Base-by-base conservation (phyloP, 2,797 vertebrate species). In the Momotus momota region DNA sequence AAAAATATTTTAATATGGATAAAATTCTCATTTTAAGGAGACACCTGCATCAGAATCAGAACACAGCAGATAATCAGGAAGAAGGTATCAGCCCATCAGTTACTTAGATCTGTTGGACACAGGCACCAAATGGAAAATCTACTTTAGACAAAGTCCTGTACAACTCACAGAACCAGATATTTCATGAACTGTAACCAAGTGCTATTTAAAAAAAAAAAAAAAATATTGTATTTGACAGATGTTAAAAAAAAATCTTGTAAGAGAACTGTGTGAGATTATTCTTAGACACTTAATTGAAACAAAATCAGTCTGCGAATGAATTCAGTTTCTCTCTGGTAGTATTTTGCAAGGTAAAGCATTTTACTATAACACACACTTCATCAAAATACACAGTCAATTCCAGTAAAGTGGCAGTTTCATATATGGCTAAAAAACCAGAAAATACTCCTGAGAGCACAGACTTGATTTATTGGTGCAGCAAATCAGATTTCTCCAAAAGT, bases 41-140 rank as follows among this genome's bases (percentile, higher is more conserved):
- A 31, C 11, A 67, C 10, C 7, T 26, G 20, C 19, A 41, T 18
- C 27, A 49, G 79, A 81, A 74, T 11, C 9, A 58, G 45, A 95
- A 69, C 40, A 78, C 1, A 8, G 79, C 27, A 96, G 88, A 69
- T 78, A 94, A 94, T 2, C n/a, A 96, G 77, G 88, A 88, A 66
- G 13, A 55, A 35, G 38, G 75, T 91, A 83, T 62, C 89, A 94
- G 88, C 35, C 66, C 90, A 61, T 51, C 69, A 91, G 81, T 81
- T 74, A 64, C 87, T 95, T 65, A 75, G 60, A 57, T 86, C 83
- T 72, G 29, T 26, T 80, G 86, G 96, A 89, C 88, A 93, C 48
- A 96, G 73, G 43, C 65, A 86, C 46, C 51, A 75, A 93, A 94
- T 21, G 81, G 48, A 72, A 96, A 95, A 95, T 85, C 72, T 25